phyloP scores from a whole-genome alignment of 2,797 vertebrate species.

The Champsocephalus gunnari region DNA sequence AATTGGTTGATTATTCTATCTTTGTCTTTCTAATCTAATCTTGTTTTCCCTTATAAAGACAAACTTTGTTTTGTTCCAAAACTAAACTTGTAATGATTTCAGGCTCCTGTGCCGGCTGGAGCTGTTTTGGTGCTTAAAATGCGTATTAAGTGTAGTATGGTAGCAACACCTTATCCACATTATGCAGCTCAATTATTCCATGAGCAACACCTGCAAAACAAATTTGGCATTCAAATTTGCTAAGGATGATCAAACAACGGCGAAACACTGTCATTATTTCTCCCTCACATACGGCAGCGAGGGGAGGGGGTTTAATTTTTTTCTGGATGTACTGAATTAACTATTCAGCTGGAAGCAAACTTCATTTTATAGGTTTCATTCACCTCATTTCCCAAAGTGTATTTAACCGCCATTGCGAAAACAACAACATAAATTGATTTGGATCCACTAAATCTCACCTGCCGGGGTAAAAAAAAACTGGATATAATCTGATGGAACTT shows the following conservation, averaged over 20 bases:
- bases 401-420: constrained; percentile 78
- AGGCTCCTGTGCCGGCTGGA: constrained; percentile 67
- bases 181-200: constrained; percentile 88
- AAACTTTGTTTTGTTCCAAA: constrained; percentile 43
- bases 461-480: constrained; percentile 44
- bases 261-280: constrained; percentile 90
- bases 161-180: constrained; percentile 87
- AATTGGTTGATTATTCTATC: constrained; percentile 2
- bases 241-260: constrained; percentile 88
- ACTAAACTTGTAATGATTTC: constrained; percentile 71
- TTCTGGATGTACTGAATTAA: constrained; percentile 83
- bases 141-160: constrained; percentile 84
- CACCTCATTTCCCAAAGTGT: constrained; percentile 85
- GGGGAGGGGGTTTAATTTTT: constrained; percentile 60
- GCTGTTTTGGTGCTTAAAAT: constrained; percentile 81
- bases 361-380: constrained; percentile 88
- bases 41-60: constrained; percentile 21
- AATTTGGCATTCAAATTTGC: constrained; percentile 90
- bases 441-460: constrained; percentile 80
- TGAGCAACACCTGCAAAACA: constrained; percentile 90
- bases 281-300: constrained; percentile 81
- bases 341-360: constrained; percentile 89
- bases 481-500: constrained; percentile 49
- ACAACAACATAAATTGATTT: constrained; percentile 82
- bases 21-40: neutral